Evolutionary conservation across 2,888 invertebrate genomes (phyloP).

Genomic region (Pollenia amentaria): DNA sequence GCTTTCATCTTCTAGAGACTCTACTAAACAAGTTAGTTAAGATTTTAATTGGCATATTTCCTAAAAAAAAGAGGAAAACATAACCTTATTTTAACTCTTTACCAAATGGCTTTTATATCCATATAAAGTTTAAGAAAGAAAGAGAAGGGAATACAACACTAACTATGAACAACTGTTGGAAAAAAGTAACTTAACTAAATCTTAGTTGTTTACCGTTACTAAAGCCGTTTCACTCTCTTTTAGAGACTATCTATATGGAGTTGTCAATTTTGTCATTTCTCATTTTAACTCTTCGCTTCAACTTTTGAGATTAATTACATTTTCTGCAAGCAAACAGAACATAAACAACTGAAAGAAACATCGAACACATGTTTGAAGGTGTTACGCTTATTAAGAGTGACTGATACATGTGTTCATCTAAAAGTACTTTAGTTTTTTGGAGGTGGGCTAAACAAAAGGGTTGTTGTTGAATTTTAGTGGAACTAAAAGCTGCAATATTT

Average conservation of each 20-base stretch:
- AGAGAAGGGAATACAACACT: neutral
- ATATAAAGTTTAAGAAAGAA: constrained; percentile 27
- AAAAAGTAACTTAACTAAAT: constrained; percentile 57
- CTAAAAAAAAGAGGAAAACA: neutral
- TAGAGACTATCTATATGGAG: constrained; percentile 37
- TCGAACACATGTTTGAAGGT: constrained; percentile 60
- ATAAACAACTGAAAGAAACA: constrained; percentile 18
- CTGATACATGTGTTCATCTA: constrained; percentile 20
- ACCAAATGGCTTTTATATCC: neutral
- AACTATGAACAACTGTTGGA: constrained; percentile 36
- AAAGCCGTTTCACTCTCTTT: constrained; percentile 28
- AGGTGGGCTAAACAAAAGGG: constrained; percentile 42
- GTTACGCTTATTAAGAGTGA: constrained; percentile 60
- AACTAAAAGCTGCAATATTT: neutral
- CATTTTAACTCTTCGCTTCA: neutral
- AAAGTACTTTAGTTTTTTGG: neutral
- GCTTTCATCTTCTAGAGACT: constrained; percentile 26
- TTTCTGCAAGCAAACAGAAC: neutral
- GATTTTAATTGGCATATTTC: constrained; percentile 83
- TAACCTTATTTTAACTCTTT: neutral
- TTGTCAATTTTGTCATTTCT: constrained; percentile 60
- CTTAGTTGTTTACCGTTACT: constrained; percentile 65
- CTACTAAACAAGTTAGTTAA: constrained; percentile 76
- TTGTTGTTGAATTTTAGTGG: constrained; percentile 35
- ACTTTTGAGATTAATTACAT: constrained; percentile 62